Percentiles rank a stretch among this genome's conserved stretches.
These are phyloP conservation scores for Rambutsinella grinnellia DNA, from an alignment of 2,888 invertebrate species.

Conservation along the genomic window DNA sequence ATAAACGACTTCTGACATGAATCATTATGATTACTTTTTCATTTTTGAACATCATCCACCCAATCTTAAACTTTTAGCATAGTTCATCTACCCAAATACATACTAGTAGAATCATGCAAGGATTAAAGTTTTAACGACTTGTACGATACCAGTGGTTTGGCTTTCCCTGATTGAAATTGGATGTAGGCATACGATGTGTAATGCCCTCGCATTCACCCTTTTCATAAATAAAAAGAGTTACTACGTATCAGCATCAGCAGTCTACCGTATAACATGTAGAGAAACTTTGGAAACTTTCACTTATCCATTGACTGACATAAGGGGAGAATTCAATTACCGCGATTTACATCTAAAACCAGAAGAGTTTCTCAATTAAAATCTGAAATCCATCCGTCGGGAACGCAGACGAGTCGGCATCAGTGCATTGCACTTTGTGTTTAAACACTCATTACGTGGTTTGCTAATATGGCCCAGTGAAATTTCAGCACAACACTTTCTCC, in stretches of 20 bases:
- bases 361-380: conserved; percentile 27
- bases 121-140: background rate
- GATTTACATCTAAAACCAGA: conserved; percentile 28
- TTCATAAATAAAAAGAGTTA: background rate
- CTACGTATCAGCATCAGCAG: background rate
- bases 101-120: background rate
- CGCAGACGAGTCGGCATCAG: background rate
- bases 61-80: no score
- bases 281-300: conserved; percentile 1
- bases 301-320: conserved; percentile 13
- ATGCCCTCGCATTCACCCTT: background rate
- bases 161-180: background rate
- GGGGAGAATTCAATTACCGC: conserved; percentile 32
- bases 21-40: no score
- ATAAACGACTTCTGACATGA: no score
- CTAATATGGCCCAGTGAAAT: no score
- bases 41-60: no score
- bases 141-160: background rate
- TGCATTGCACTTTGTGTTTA: no score
- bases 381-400: background rate
- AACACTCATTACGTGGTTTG: no score
- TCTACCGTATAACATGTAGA: background rate
- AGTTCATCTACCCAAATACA: no score
- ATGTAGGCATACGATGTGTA: background rate
- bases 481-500: no score